A percentile compares a stretch with the other conserved stretches of the same genome.
Conservation (phyloP, 2,113 vertebrate species). For the Myocastor coypus region DNA sequence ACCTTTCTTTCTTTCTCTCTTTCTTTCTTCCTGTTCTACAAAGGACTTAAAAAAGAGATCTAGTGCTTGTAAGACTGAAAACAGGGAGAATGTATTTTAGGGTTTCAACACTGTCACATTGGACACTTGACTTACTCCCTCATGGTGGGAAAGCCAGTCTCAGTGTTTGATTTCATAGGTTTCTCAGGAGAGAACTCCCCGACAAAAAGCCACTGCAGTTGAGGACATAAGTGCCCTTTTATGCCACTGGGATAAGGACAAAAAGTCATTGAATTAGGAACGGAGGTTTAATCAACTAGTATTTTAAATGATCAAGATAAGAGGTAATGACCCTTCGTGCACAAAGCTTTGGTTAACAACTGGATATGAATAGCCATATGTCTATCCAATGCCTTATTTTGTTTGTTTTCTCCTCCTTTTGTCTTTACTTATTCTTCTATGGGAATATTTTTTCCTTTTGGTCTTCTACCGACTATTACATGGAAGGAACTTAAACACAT, state of each 20-base stretch:
- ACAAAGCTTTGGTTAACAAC: conserved; percentile 37
- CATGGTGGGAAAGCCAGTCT: conserved; percentile 66
- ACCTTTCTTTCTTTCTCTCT: conserved; percentile 50
- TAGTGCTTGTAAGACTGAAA: conserved; percentile 60
- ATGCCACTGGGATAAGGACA: conserved; percentile 67
- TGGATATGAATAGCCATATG: conserved; percentile 26
- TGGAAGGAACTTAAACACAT: conserved; percentile 42
- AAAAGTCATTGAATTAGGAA: conserved; percentile 70
- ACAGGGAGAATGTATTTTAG: conserved; percentile 54
- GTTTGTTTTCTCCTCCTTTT: conserved; percentile 1
- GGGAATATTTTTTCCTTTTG: conserved; percentile 46
- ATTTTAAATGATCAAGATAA: conserved; percentile 56
- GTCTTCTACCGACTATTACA: conserved; percentile 13
- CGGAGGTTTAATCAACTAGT: conserved; percentile 64
- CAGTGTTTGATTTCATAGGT: conserved; percentile 75
- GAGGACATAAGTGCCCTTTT: conserved; percentile 73
- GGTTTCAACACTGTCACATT: conserved; percentile 73
- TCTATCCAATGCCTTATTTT: conserved; percentile 21
- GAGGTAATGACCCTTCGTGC: conserved; percentile 59
- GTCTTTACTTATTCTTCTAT: conserved; percentile 30
- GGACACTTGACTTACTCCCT: conserved; percentile 70
- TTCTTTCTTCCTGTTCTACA: conserved; percentile 44
- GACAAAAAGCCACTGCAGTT: conserved; percentile 71
- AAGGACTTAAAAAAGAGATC: conserved; percentile 44
- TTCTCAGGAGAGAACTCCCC: conserved; percentile 57